Conservation (phyloP, 2,113 vertebrate genomes). For the human (Homo sapiens) region DNA sequence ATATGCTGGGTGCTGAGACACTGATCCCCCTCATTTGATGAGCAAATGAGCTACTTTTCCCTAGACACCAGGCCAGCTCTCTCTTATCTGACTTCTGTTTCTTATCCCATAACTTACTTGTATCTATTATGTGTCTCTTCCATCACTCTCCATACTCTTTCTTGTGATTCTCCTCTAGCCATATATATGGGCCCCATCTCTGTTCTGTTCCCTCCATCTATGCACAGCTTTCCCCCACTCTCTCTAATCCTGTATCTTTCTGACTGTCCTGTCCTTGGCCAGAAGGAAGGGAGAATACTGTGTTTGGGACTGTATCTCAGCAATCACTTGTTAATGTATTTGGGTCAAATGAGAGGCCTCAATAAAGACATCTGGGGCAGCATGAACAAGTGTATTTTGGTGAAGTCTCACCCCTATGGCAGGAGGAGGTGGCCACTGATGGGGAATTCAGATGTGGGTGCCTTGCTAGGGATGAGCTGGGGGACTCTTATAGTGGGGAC, state of each 20-base stretch:
- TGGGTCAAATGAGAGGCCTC: conserved; percentile 70
- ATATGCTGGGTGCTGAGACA: background rate
- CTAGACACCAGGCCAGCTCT: background rate
- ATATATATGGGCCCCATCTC: background rate
- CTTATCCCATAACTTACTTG: background rate
- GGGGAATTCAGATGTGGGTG: background rate
- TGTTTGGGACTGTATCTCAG: conserved; percentile 8
- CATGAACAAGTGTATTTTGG: conserved; percentile 46
- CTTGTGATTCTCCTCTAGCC: background rate
- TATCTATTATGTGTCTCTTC: background rate
- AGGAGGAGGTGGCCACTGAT: background rate
- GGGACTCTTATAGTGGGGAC: background rate
- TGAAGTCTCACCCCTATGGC: background rate
- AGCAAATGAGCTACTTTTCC: background rate
- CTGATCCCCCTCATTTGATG: background rate
- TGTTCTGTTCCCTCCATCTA: background rate
- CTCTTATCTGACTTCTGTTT: background rate
- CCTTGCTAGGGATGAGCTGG: background rate
- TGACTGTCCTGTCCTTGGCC: conserved; percentile 4
- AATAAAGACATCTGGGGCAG: conserved; percentile 77
- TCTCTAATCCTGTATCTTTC: background rate
- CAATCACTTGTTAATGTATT: conserved; percentile 63
- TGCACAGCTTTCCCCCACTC: background rate
- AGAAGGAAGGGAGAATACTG: conserved; percentile 13
- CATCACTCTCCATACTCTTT: background rate